Base-by-base conservation (phyloP, 2,888 invertebrate genomes). In the Congeria kusceri region DNA sequence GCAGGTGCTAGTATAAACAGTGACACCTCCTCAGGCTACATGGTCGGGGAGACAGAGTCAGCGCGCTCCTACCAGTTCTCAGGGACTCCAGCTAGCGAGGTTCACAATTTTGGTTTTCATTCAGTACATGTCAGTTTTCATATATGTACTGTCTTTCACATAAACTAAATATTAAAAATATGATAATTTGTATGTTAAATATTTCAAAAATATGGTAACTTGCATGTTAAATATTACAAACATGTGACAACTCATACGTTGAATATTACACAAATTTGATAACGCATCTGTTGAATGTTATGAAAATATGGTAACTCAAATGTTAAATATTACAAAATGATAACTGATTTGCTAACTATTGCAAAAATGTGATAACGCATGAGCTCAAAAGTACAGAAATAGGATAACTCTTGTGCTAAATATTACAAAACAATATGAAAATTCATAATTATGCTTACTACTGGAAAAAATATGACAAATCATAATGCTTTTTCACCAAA, bases 41-140 rank as follows among this genome's bases (percentile, higher is more conserved):
- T 91, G 90, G 90, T 91, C 3, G 87, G 87, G 20, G 91, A 91
- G 62, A 77, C 83, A 15, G 91, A 90, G 44, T 85, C 80, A 11
- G 72, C 83, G 28, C 76, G 84, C 13, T 72, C 86, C 7, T 89
- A 85, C 72, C 88, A 84, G 76, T 86, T 89, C 69, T 86, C 90
- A 63, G 89, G 88, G 57, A 87, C 88, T 0, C 89, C 89, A 4
- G 86, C 88, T 18, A 77, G 76, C 27, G 86, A 89, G 87, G 89
- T 89, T 80, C 32, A 67, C 32, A 11, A 32, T 11, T 32, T 32
- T 32, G 32, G n/a, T 32, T 32, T 4, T 32, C 4, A 32, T 20
- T 20, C 53, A 53, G 4, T n/a, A 7, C 53, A 53, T 20, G 20
- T 53, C 53, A 53, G 53, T 20, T 4, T 53, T 3, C n/a, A n/a